A percentile compares a stretch with the other conserved stretches of the same genome.
phyloP scores from a whole-genome alignment of 2,113 vertebrate species.

The Ibidorhyncha struthersii region DNA sequence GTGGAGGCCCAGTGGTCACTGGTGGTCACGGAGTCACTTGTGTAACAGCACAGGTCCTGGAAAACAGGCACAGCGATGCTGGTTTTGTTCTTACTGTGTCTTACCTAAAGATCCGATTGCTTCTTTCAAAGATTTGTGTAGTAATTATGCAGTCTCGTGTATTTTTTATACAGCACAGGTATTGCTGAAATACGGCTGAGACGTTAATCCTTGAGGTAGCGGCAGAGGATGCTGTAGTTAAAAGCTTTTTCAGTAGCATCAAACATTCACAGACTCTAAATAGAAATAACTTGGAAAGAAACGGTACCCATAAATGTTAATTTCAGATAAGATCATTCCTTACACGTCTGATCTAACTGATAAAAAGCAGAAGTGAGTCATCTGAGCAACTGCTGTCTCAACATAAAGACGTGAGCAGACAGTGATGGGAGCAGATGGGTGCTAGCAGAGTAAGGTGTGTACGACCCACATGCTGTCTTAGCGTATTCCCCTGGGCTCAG shows the following conservation, averaged over 20 bases:
- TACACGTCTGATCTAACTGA: background rate
- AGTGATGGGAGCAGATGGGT: background rate
- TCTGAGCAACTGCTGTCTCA: background rate
- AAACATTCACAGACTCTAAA: background rate
- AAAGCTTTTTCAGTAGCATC: background rate
- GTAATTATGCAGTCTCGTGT: background rate
- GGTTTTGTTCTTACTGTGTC: background rate
- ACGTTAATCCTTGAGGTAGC: background rate
- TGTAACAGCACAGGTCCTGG: background rate
- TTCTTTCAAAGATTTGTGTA: background rate
- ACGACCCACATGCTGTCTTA: background rate
- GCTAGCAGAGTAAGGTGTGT: background rate
- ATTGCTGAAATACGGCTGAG: background rate
- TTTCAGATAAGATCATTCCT: background rate
- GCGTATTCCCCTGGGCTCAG: background rate
- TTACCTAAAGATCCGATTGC: background rate
- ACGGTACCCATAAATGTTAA: background rate
- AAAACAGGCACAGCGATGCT: background rate
- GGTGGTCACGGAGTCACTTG: conserved; percentile 11
- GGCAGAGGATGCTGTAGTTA: background rate
- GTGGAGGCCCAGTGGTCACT: conserved; percentile 59
- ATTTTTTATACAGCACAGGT: background rate
- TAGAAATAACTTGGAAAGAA: background rate
- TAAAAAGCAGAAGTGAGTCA: background rate
- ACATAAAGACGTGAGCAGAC: background rate